Conservation (phyloP, 2,888 invertebrate genomes). For the Nebria brevicollis region DNA sequence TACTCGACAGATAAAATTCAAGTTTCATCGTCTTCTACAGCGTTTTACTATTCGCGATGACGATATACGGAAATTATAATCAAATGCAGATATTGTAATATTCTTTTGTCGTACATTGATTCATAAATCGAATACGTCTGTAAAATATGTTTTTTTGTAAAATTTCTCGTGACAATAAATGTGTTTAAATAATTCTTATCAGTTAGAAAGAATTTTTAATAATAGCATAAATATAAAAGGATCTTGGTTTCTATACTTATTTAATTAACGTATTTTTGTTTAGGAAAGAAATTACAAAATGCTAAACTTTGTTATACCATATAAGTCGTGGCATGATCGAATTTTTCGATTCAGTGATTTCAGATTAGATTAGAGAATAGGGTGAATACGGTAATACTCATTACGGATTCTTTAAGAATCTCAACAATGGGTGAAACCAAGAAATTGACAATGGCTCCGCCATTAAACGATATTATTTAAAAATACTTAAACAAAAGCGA, state of each 20-base stretch:
- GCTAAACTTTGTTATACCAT: constrained; percentile 28
- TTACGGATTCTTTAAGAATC: constrained; percentile 29
- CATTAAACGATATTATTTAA: background rate
- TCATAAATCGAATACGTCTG: too few relatives aligned
- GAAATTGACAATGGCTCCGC: background rate
- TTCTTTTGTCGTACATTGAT: background rate
- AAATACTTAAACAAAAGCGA: too few relatives aligned
- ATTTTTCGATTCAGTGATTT: constrained; percentile 36
- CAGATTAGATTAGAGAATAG: constrained; percentile 36
- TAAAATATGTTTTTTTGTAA: too few relatives aligned
- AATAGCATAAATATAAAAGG: background rate
- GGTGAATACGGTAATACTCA: constrained; percentile 29
- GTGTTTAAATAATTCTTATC: too few relatives aligned
- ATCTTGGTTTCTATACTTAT: background rate
- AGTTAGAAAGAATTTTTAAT: too few relatives aligned
- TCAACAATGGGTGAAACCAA: background rate
- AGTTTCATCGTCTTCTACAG: background rate
- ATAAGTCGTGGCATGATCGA: constrained; percentile 23
- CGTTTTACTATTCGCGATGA: background rate
- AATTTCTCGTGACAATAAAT: too few relatives aligned
- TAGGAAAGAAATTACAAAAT: constrained; percentile 22
- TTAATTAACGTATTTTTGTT: background rate
- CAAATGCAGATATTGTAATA: background rate
- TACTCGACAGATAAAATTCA: background rate
- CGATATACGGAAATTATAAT: background rate